A percentile compares a stretch with the other conserved stretches of the same genome.
Conservation (phyloP, 2,113 vertebrate genomes). For the Brachyhypopomus gauderio region DNA sequence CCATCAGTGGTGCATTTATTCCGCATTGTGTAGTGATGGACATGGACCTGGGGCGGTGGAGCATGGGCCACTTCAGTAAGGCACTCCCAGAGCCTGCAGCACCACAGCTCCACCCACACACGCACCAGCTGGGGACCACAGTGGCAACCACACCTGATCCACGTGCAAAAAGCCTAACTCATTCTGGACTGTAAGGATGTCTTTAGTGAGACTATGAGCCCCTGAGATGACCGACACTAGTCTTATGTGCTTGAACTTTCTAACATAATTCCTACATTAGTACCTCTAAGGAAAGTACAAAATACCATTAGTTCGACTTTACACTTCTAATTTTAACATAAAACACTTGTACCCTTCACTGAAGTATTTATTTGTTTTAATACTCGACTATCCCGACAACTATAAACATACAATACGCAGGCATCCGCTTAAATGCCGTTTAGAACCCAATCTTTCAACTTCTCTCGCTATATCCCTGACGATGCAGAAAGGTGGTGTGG, state of each 20-base stretch:
- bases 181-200: constrained; percentile 8
- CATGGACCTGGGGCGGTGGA: background rate
- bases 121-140: background rate
- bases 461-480: background rate
- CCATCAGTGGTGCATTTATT: constrained; percentile 2
- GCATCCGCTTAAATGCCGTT: background rate
- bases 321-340: constrained; percentile 57
- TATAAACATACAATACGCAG: constrained; percentile 19
- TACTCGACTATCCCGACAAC: constrained; percentile 4
- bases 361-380: constrained; percentile 51
- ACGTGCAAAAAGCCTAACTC: constrained; percentile 11
- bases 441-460: background rate
- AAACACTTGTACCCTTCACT: constrained; percentile 58
- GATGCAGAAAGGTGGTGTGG: constrained; percentile 1
- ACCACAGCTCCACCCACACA: no score
- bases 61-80: background rate
- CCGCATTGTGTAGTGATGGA: background rate
- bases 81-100: background rate
- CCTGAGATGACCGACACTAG: constrained; percentile 5
- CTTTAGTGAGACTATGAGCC: constrained; percentile 43
- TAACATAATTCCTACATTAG: constrained; percentile 37
- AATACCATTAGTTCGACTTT: constrained; percentile 34
- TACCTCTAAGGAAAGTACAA: constrained; percentile 39
- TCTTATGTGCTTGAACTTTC: constrained; percentile 9
- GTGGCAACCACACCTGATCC: constrained; percentile 19